Evolutionary conservation across 1,140 invertebrate species (phyloP), one percentile per base, ranked within the genome.

Genomic region (Ylistrum balloti): DNA sequence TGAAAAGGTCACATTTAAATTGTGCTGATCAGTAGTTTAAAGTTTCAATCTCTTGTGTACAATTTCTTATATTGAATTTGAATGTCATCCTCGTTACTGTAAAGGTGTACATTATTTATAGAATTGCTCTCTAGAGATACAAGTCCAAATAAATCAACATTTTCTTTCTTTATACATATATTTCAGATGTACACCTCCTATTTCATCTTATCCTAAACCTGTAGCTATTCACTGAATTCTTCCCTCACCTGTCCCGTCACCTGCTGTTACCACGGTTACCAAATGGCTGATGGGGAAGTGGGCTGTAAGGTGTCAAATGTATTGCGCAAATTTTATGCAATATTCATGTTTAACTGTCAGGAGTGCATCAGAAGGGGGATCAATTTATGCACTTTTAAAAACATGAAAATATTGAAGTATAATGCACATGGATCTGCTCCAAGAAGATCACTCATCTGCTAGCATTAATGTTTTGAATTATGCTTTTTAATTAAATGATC

Each of bases 371-470:
- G 56, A 5, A 28, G 56, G 0, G 22, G 5, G n/a, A 74, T 74
- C 56, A 74, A 74, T 74, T 74, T 74, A 74, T 74, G 56, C 22
- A 28, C 56, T 74, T 74, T 22, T 28, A 28, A 74, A 74, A 74
- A 74, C 56, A 28, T n/a, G 20, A 74, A 3, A 74, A 17, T 74
- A 28, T 74, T 7, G n/a, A 17, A 20, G n/a, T n/a, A n/a, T n/a
- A n/a, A n/a, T n/a, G n/a, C n/a, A n/a, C n/a, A n/a, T n/a, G n/a
- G 45, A 17, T 22, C 45, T 48, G 45, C 13, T 17, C 45, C 35
- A 38, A 38, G 13, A 7, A 38, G n/a, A n/a, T n/a, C 41, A 0
- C 10, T 9, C 41, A 45, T 45, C 41, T 45, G 41, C 41, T 45
- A 15, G 10, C 17, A 9, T 17, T 45, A 15, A 28, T 17, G 22